Evolutionary conservation across 2,797 vertebrate species (phyloP), one percentile per base, ranked within the genome.

Genomic region (Labeo calbasu): DNA sequence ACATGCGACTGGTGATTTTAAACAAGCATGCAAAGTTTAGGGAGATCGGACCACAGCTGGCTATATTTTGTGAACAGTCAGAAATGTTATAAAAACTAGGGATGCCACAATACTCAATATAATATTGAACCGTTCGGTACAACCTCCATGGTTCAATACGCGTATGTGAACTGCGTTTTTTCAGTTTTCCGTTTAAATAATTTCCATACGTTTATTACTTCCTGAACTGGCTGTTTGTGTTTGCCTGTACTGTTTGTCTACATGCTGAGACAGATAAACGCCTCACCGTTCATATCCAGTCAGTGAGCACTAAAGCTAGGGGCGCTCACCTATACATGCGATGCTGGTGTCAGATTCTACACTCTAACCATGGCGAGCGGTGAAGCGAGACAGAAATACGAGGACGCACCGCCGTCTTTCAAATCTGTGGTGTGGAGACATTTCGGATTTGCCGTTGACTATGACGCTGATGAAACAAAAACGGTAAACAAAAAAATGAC

Each of bases 401-500:
- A 36, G 8, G 15, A 2, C 28, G 28, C 28, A 32, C 28, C 28
- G 2, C 28, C 2, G 28, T 32, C 28, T 32, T 32, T 32, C 17
- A 40, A 68, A 68, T 68, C 7, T 3, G 32, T 11, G 63, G 32
- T 40, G 15, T 68, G 28, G 15, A 8, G 65, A 68, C 32, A 68
- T 68, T 68, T 68, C 17, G 32, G 32, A 21, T 68, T 68, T 68
- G 17, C 65, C 28, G 1, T 28, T 65, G 32, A 40, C 32, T 19
- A 68, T 40, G 40, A 68, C 5, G 66, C 66, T 0, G 3, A 63
- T 12, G 19, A 57, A 21, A 4, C 36, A 32, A 77, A 76, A 77
- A 77, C 28, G 2, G 32, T 78, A 4, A 65, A 77, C 36, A 61
- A 46, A 63, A 78, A 78, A 61, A 40, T 78, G 19, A 78, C 57